Percentiles rank a stretch among this genome's conserved stretches.
Evolutionary conservation across 2,113 vertebrate genomes (phyloP).

Genomic region (Tursiops truncatus): DNA sequence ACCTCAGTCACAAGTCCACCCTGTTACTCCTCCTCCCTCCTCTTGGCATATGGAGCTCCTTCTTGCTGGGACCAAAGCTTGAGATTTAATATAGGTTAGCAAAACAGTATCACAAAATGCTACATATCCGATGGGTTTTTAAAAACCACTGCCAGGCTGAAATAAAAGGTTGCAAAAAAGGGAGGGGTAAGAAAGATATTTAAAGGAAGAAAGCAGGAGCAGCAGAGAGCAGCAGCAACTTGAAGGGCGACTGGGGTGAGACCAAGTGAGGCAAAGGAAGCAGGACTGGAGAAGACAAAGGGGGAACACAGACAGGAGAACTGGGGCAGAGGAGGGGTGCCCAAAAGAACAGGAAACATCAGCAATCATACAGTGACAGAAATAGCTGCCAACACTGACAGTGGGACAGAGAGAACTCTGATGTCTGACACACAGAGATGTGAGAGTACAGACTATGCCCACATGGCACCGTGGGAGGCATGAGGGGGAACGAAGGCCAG

Average conservation of each 20-base stretch:
- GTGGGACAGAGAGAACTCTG: slow-evolving; percentile 25
- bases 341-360: slow-evolving; percentile 41
- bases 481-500: background rate
- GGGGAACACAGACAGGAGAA: slow-evolving; percentile 23
- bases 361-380: slow-evolving; percentile 37
- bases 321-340: slow-evolving; percentile 44
- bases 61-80: slow-evolving; percentile 61
- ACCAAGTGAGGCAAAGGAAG: slow-evolving; percentile 34
- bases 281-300: slow-evolving; percentile 39
- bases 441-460: background rate
- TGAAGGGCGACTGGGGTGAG: slow-evolving; percentile 56
- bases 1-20: slow-evolving; percentile 61
- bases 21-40: slow-evolving; percentile 53
- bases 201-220: slow-evolving; percentile 36
- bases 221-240: slow-evolving; percentile 65
- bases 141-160: slow-evolving; percentile 68
- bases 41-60: slow-evolving; percentile 38
- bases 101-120: slow-evolving; percentile 41
- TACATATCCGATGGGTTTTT: slow-evolving; percentile 56
- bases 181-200: slow-evolving; percentile 12
- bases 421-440: slow-evolving; percentile 46
- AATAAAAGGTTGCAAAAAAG: slow-evolving; percentile 67
- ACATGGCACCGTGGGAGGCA: background rate
- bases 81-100: slow-evolving; percentile 63
- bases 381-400: slow-evolving; percentile 46